Conservation (phyloP, 2,797 vertebrate genomes). For the Spea hammondii region DNA sequence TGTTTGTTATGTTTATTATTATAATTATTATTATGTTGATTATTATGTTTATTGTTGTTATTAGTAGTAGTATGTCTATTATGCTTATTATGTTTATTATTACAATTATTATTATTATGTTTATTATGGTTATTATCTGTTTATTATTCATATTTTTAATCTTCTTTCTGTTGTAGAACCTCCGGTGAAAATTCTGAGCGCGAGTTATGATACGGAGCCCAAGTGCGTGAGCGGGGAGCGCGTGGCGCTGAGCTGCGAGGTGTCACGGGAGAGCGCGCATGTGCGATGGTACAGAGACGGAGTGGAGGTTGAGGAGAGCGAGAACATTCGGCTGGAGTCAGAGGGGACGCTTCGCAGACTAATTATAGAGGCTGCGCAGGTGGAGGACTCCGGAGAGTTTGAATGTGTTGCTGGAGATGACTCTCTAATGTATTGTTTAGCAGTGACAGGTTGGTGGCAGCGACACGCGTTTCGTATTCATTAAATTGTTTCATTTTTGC, state of each 20-base stretch:
- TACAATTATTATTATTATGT: too few species aligned
- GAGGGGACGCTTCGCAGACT: conserved; percentile 77
- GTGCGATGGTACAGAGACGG: conserved; percentile 90
- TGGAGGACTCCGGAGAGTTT: conserved; percentile 83
- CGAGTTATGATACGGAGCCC: conserved; percentile 82
- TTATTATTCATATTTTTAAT: too few species aligned
- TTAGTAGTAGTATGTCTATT: too few species aligned
- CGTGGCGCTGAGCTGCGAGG: conserved; percentile 84
- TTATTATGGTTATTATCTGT: too few species aligned
- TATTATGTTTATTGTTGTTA: too few species aligned
- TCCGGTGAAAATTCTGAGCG: conserved; percentile 78
- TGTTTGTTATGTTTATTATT: too few species aligned
- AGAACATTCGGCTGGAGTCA: conserved; percentile 74
- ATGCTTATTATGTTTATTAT: too few species aligned
- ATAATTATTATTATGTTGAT: too few species aligned
- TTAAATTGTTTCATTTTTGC: neutral
- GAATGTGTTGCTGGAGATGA: conserved; percentile 86
- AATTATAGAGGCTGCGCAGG: conserved; percentile 73
- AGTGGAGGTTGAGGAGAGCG: conserved; percentile 77
- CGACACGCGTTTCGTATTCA: neutral
- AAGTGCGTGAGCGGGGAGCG: conserved; percentile 74
- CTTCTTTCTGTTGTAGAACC: conserved; percentile 69
- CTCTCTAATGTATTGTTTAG: conserved; percentile 86
- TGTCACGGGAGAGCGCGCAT: conserved; percentile 71
- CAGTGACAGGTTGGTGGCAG: conserved; percentile 76